phyloP scores from a whole-genome alignment of 2,888 invertebrate species.

The Pandemis cinnamomeana region DNA sequence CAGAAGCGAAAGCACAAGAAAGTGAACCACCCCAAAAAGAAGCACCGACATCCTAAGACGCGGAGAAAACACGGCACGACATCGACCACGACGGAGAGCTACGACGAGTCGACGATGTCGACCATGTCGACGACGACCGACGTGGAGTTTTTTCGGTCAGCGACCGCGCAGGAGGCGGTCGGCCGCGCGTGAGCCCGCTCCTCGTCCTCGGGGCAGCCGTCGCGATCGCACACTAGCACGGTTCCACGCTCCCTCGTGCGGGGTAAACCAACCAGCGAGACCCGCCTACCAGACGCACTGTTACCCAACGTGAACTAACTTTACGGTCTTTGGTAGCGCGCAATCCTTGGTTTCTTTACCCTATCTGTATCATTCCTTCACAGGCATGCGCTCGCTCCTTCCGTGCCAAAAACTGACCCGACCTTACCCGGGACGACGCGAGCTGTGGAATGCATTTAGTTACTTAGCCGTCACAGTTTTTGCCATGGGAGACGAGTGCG shows the following conservation, averaged over 20 bases:
- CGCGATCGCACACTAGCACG: constrained; percentile 80
- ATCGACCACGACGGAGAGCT: constrained; percentile 76
- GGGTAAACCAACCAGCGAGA: constrained; percentile 52
- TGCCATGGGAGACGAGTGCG: constrained; percentile 12
- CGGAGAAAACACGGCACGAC: constrained; percentile 81
- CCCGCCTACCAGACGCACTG: constrained; percentile 55
- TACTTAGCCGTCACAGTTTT: constrained; percentile 19
- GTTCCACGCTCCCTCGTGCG: constrained; percentile 77
- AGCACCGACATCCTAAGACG: constrained; percentile 83
- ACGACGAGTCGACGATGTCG: constrained; percentile 82
- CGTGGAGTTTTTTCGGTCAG: constrained; percentile 84
- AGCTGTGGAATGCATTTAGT: constrained; percentile 31
- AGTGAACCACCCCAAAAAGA: constrained; percentile 78
- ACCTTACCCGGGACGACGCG: constrained; percentile 6
- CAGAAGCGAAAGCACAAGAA: constrained; percentile 81
- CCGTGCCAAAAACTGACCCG: constrained; percentile 24
- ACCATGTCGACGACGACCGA: constrained; percentile 81
- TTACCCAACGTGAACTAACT: background rate
- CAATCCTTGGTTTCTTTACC: constrained; percentile 37
- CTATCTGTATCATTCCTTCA: constrained; percentile 55
- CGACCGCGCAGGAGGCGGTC: constrained; percentile 84
- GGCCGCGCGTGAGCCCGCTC: constrained; percentile 79
- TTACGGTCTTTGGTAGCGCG: constrained; percentile 25
- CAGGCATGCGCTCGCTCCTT: constrained; percentile 24
- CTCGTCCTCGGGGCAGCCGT: constrained; percentile 81